Conservation (phyloP, 2,888 invertebrate species). For the Thera britannica region DNA sequence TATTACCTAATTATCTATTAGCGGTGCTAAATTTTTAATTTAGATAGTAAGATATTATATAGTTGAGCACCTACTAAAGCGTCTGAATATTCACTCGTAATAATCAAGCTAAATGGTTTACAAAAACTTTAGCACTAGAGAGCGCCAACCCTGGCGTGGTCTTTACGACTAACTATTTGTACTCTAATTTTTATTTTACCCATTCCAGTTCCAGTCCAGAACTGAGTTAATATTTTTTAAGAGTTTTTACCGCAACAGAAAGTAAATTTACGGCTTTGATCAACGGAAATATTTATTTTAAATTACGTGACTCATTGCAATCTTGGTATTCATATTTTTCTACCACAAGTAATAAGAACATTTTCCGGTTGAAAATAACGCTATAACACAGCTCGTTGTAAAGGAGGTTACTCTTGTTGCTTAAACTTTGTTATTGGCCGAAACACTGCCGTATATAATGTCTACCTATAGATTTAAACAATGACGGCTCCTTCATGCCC, state of each 20-base stretch:
- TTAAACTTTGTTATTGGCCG: too few species aligned
- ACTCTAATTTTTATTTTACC: constrained; percentile 40
- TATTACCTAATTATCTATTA: too few species aligned
- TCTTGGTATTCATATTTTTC: background rate
- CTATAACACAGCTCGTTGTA: too few species aligned
- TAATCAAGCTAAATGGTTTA: constrained; percentile 25
- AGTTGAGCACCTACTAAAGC: constrained; percentile 5
- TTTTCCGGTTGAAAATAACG: too few species aligned
- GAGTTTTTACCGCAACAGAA: constrained; percentile 18
- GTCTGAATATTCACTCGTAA: constrained; percentile 19
- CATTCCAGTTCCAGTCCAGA: constrained; percentile 29
- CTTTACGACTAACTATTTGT: constrained; percentile 36
- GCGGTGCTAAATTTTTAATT: too few species aligned
- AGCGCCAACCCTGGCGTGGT: constrained; percentile 34
- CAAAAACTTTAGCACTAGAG: constrained; percentile 25
- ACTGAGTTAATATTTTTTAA: constrained; percentile 32
- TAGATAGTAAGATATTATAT: background rate
- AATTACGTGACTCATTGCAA: background rate
- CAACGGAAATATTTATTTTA: constrained; percentile 12
- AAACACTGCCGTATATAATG: too few species aligned
- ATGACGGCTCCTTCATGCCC: background rate
- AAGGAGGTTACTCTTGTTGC: too few species aligned
- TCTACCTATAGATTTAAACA: too few species aligned
- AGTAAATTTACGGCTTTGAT: constrained; percentile 24
- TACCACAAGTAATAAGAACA: too few species aligned